These are phyloP conservation scores for Tubulanus polymorphus DNA, from an alignment of 2,888 invertebrate species.

Conservation along the genomic window DNA sequence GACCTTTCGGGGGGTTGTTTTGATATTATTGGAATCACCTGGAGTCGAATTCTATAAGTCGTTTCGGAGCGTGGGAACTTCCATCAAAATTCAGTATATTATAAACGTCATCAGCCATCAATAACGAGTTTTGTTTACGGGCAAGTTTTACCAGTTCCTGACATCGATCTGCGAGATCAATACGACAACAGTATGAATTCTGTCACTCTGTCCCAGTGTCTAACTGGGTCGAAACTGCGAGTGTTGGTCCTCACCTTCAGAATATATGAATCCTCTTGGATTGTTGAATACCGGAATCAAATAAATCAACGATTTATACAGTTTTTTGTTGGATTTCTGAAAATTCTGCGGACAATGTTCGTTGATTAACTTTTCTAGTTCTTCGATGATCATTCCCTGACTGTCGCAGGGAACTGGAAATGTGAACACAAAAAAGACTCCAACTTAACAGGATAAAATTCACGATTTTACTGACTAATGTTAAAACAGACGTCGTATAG, in stretches of 20 bases:
- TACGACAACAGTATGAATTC: too few relatives aligned
- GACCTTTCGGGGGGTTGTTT: too few relatives aligned
- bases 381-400: conserved; percentile 57
- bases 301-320: conserved; percentile 33
- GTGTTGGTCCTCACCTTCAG: conserved; percentile 38
- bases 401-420: conserved; percentile 57
- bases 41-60: conserved; percentile 60
- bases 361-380: conserved; percentile 54
- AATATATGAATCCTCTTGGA: conserved; percentile 54
- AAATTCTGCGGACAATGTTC: conserved; percentile 37
- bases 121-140: conserved; percentile 46
- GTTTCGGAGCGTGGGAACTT: conserved; percentile 53
- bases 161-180: conserved; percentile 41
- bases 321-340: conserved; percentile 18
- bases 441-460: too few relatives aligned
- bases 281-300: conserved; percentile 35
- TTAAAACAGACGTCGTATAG: too few relatives aligned
- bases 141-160: conserved; percentile 37
- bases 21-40: too few relatives aligned
- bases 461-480: too few relatives aligned
- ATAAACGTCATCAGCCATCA: conserved; percentile 65
- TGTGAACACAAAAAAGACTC: too few relatives aligned
- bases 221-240: too few relatives aligned
- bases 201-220: too few relatives aligned
- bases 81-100: conserved; percentile 59